Base-by-base conservation (phyloP, 64 coral and sea anemone genomes). In the Montipora sp. region DNA sequence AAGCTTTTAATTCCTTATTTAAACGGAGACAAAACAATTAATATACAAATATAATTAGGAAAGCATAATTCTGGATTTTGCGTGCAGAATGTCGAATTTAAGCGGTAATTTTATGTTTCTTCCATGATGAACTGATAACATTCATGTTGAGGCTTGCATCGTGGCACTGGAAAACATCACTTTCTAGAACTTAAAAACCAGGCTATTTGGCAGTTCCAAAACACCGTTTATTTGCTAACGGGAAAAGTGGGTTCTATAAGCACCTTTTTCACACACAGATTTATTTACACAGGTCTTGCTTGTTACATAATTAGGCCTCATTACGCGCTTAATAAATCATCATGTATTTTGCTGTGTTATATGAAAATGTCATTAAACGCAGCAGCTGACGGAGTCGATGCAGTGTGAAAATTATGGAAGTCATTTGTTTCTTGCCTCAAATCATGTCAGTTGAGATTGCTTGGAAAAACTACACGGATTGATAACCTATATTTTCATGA, bases 271-370 rank as follows among this genome's bases (percentile, higher is more conserved):
- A 63, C 46, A 13, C 51, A 72, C n/a, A 85, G 71, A 45, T 13
- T 21, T 85, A 65, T 85, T 85, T 85, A 85, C 68, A 85, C 65
- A 85, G 82, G 20, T 48, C 61, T 71, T 85, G 18, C 65, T 85
- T 85, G 63, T 71, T 72, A 73, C 47, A 85, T 85, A 85, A 85
- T 85, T 72, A 85, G 23, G 44, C 65, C 70, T 85, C 63, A 68
- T 85, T 85, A 85, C 20, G 68, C 46, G 82, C 82, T 85, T 85
- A 85, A 51, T 70, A 85, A 85, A 85, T 85, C 82, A 85, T 85
- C 82, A 85, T 85, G 16, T 44, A 47, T 51, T 85, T 85, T 22
- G 60, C 19, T 12, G 82, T 85, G 47, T 15, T 85, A 47, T 85
- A 18, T 19, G 44, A 23, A 71, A 49, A 72, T 85, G 61, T 83